Base-by-base conservation (phyloP, 1,140 invertebrate genomes). In the Aradophagus sp. region DNA sequence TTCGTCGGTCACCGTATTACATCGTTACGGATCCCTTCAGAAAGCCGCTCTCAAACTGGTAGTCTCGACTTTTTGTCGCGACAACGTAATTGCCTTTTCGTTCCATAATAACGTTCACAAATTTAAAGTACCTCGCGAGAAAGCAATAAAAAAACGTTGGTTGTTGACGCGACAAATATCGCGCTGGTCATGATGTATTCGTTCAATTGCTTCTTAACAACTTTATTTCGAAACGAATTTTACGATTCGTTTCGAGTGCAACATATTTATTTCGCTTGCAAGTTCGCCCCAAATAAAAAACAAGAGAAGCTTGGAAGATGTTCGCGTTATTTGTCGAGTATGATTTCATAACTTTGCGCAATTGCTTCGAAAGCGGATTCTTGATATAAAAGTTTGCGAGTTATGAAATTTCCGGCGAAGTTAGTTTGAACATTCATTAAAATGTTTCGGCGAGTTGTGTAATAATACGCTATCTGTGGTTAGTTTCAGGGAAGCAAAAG, bases 401-500 rank as follows among this genome's bases (percentile, higher is more conserved):
- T n/a, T n/a, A n/a, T n/a, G n/a, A n/a, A n/a, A n/a, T n/a, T n/a
- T n/a, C 8, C 20, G 4, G 4, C 8, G 20, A 23, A 23, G 20
- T 23, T 23, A 5, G 20, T 23, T 23, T 23, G 8, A 23, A 23
- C 20, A 23, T 65, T n/a, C n/a, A 65, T 47, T 65, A 63, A 53
- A 63, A 63, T 53, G 4, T 45, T 42, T 27, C 17, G 42, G 31
- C 17, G 27, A 0, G 13, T 38, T 47, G 3, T 36, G 7, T 20
- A 53, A 41, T 55, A 38, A 35, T 17, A 14, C 10, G 7, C 5
- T 7, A 35, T 50, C 12, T 65, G 78, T 29, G 10, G 80, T 73
- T 75, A 74, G 62, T 77, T 89, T 27, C 87, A 93, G 92, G 89
- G 89, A 82, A 91, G 90, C 76, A 87, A 86, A 79, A 90, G 91